Base-by-base conservation (phyloP, 53 echinoderm and acorn worm genomes). In the Echinarachnius parma region DNA sequence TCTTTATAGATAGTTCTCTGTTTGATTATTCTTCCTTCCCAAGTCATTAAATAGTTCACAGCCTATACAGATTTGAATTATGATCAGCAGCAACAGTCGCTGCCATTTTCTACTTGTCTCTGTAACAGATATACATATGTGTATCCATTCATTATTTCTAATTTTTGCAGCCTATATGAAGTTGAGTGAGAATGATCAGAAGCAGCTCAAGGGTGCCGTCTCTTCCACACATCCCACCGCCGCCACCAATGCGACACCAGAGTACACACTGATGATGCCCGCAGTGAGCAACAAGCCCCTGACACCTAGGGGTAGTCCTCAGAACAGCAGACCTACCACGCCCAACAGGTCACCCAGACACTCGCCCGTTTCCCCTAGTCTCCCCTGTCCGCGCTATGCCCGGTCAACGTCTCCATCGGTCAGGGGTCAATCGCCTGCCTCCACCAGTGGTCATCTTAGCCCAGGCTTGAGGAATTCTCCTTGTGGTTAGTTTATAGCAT, bases 111-210 rank as follows among this genome's bases (percentile, higher is more conserved):
- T n/a, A n/a, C n/a, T n/a, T n/a, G n/a, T n/a, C n/a, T n/a, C n/a
- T n/a, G n/a, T n/a, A n/a, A 39, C 39, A 39, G 7, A 39, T 39
- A 39, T 39, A 39, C 39, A 39, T 39, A 13, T 39, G 13, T 39
- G 39, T 39, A 39, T 39, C 7, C 13, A 9, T 39, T 9, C 39
- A 39, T 9, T 39, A 5, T 9, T 9, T 39, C 7, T 39, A 9
- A 39, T 39, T 7, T 39, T 39, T 39, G 25, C 78, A 87, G 87
- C 81, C 19, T 87, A 87, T 65, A 87, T 87, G 87, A 31, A 68
- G 59, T 65, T 87, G 9, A 60, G 53, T 13, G 64, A 78, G 15
- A 78, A 81, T n/a, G 72, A 87, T 48, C 26, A 69, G 21, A 60
- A 11, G 22, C 67, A 59, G 4, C 68, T 77, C 11, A 53, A 72